Evolutionary conservation across 2,113 vertebrate species (phyloP).

Genomic region (Ictidomys tridecemlineatus): DNA sequence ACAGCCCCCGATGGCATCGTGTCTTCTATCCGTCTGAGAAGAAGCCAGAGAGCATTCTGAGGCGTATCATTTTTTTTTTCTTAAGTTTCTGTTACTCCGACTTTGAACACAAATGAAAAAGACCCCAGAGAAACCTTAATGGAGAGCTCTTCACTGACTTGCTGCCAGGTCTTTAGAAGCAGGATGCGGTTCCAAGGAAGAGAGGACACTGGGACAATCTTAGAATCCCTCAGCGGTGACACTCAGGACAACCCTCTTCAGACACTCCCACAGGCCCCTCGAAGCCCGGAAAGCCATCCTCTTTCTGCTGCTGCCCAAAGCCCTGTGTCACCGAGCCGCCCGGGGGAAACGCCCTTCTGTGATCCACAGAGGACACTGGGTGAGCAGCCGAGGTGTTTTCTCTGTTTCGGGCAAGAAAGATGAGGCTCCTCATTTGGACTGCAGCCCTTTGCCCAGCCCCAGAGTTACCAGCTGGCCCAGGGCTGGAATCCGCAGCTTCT

Average conservation of each 20-base stretch:
- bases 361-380: slow-evolving; percentile 34
- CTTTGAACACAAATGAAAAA: slow-evolving; percentile 30
- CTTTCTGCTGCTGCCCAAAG: slow-evolving; percentile 9
- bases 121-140: not conserved
- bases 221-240: not conserved
- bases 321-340: not conserved
- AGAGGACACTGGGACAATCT: slow-evolving; percentile 32
- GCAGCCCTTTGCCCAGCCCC: not conserved
- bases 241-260: not conserved
- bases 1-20: not conserved
- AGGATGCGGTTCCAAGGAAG: slow-evolving; percentile 50
- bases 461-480: not conserved
- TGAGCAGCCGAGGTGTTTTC: not conserved
- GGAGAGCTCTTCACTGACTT: slow-evolving; percentile 39
- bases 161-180: slow-evolving; percentile 22
- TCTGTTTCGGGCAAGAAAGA: slow-evolving; percentile 29
- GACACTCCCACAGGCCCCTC: not conserved
- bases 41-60: not conserved
- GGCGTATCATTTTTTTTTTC: not conserved
- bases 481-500: not conserved
- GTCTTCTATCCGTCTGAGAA: not conserved
- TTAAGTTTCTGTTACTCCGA: not conserved
- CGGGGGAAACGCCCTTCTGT: not conserved
- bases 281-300: slow-evolving; percentile 36
- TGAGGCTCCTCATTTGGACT: not conserved